Base-by-base conservation (phyloP, 2,888 invertebrate genomes). In the Merodon equestris region DNA sequence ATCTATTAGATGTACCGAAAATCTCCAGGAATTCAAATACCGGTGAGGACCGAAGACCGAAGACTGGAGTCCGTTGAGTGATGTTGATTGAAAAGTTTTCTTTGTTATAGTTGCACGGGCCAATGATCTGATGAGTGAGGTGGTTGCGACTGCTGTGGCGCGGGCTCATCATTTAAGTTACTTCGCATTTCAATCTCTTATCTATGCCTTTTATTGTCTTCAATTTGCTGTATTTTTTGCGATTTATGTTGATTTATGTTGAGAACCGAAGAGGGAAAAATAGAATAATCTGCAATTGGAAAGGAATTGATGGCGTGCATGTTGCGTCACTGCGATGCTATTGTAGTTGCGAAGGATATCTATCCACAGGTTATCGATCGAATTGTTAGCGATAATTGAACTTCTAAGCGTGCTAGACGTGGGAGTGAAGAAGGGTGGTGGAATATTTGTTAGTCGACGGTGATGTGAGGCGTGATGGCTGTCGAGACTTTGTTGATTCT, bases 51-150 rank as follows among this genome's bases (percentile, higher is more conserved):
- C 56, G 42, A 63, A 7, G 3, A 27, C 27, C 7, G 27, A 2
- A 27, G 3, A 7, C 7, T 27, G 27, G 27, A 27, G 27, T 2
- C 27, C 2, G 27, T 7, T 27, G 27, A 27, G 27, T 2, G 7
- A 2, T 67, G 72, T 63, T 73, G 77, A 77, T 77, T 77, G 77
- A 77, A 73, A 77, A 77, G 77, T 77, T 77, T 73, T 72, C 66
- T 66, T 67, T 63, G 66, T 71, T 76, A 57, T 64, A 70, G 57
- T 67, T 73, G 51, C 42, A 40, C 50, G 40, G 42, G 13, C 40
- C 36, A 51, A 54, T 15, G 40, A 60, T 17, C 13, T n/a, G n/a
- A n/a, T n/a, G 9, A 18, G 14, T 47, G 17, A 36, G 36, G 4
- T n/a, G 19, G 15, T 9, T 7, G 15, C 9, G 19, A 2, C 10